Evolutionary conservation across 2,113 vertebrate species (phyloP).

Genomic region (Salvelinus namaycush): DNA sequence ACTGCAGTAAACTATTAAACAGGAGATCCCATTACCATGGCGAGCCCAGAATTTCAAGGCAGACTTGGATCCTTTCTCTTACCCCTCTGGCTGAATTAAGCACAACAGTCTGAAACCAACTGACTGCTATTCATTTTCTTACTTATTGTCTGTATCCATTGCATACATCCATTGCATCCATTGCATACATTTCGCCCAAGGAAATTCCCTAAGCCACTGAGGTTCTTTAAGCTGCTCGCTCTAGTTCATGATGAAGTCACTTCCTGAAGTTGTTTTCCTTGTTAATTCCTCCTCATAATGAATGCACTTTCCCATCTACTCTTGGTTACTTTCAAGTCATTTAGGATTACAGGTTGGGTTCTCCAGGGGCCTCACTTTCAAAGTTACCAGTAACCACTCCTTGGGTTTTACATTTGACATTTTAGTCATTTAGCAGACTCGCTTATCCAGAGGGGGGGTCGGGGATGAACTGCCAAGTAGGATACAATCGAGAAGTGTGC

Average conservation of each 20-base stretch:
- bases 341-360: constrained; percentile 18
- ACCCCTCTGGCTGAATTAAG: constrained; percentile 9
- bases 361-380: constrained; percentile 41
- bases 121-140: background rate
- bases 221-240: too few relatives aligned
- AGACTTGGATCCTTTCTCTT: constrained; percentile 46
- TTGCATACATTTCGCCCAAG: background rate
- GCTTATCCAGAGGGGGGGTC: too few relatives aligned
- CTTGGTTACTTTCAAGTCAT: constrained; percentile 22
- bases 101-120: background rate
- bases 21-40: constrained; percentile 67
- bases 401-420: too few relatives aligned
- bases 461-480: too few relatives aligned
- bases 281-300: background rate
- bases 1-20: constrained; percentile 70
- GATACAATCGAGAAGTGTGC: too few relatives aligned
- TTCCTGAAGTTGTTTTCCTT: constrained; percentile 18
- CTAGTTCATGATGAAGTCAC: constrained; percentile 23
- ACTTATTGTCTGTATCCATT: background rate
- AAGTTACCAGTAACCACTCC: constrained; percentile 44
- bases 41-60: constrained; percentile 52
- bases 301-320: constrained; percentile 10
- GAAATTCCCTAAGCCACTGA: background rate
- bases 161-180: background rate
- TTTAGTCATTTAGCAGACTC: too few relatives aligned